A percentile compares a stretch with the other conserved stretches of the same genome.
phyloP scores from a whole-genome alignment of 2,113 vertebrate species.

The Talpa occidentalis region DNA sequence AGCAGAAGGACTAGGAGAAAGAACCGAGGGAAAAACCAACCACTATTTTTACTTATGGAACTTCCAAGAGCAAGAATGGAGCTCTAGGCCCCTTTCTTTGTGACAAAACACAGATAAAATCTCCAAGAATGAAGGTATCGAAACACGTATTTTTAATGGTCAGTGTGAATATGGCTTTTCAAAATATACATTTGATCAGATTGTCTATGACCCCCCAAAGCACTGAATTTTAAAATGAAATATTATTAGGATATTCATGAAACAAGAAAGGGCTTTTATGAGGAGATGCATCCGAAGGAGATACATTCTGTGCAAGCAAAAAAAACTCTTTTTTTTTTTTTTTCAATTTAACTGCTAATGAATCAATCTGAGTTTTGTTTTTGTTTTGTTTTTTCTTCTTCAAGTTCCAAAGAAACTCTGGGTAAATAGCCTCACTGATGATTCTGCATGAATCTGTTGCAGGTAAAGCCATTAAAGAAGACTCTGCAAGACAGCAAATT shows the following conservation, averaged over 20 bases:
- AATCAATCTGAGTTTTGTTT: background rate
- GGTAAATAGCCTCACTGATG: background rate
- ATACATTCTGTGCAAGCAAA: slow-evolving; percentile 19
- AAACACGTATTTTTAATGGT: background rate
- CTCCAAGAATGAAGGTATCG: background rate
- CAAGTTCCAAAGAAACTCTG: slow-evolving; percentile 11
- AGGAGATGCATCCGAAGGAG: background rate
- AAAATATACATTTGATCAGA: slow-evolving; percentile 46
- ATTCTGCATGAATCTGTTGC: slow-evolving; percentile 19
- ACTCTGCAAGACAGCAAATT: slow-evolving; percentile 63
- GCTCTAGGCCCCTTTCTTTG: background rate
- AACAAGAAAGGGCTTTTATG: slow-evolving; percentile 40
- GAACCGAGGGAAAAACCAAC: background rate
- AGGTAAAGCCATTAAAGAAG: slow-evolving; percentile 59
- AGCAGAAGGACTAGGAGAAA: background rate
- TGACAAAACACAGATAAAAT: slow-evolving; percentile 7
- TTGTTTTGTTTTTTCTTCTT: background rate
- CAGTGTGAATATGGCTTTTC: background rate
- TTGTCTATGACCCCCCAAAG: background rate
- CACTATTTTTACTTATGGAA: background rate
- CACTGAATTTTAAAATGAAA: slow-evolving; percentile 33
- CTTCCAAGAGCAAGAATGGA: background rate
- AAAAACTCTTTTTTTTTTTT: background rate
- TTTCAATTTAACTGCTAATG: slow-evolving; percentile 16
- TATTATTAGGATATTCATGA: slow-evolving; percentile 42